These are phyloP conservation scores for Notarius lentiginosus DNA, from an alignment of 2,113 vertebrate species.

Conservation along the genomic window DNA sequence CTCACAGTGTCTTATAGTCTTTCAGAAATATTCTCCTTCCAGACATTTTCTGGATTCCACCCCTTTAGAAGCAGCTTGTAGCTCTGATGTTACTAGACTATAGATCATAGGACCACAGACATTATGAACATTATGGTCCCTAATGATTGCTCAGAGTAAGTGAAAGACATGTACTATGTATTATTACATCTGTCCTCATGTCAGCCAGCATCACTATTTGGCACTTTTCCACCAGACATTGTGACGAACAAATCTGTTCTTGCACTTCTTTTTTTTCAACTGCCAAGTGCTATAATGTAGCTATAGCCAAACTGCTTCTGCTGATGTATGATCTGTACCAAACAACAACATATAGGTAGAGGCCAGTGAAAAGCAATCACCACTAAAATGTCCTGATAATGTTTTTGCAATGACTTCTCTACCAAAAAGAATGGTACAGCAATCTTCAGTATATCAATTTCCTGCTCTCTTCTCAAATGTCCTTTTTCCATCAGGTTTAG, in stretches of 20 bases:
- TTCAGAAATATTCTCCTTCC: background rate
- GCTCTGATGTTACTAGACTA: conserved; percentile 52
- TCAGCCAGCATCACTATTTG: background rate
- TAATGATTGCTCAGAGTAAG: background rate
- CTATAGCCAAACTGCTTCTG: background rate
- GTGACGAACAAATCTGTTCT: background rate
- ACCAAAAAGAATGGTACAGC: background rate
- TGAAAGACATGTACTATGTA: background rate
- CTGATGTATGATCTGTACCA: background rate
- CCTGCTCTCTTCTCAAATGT: background rate
- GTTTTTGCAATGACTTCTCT: background rate
- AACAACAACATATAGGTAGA: background rate
- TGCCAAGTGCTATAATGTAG: background rate
- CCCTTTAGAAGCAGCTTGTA: background rate
- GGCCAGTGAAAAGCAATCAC: background rate
- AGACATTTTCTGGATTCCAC: conserved; percentile 11
- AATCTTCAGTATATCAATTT: conserved; percentile 1
- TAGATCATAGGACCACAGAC: conserved; percentile 55
- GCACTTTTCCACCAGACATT: background rate
- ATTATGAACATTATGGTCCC: conserved; percentile 53
- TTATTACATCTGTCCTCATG: background rate
- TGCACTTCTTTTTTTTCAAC: background rate
- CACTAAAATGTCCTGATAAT: conserved; percentile 1
- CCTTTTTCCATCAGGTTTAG: background rate
- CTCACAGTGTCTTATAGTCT: background rate